Evolutionary conservation across 2,888 invertebrate genomes (phyloP), one percentile per base, ranked within the genome.

Genomic region (Acronicta alni): DNA sequence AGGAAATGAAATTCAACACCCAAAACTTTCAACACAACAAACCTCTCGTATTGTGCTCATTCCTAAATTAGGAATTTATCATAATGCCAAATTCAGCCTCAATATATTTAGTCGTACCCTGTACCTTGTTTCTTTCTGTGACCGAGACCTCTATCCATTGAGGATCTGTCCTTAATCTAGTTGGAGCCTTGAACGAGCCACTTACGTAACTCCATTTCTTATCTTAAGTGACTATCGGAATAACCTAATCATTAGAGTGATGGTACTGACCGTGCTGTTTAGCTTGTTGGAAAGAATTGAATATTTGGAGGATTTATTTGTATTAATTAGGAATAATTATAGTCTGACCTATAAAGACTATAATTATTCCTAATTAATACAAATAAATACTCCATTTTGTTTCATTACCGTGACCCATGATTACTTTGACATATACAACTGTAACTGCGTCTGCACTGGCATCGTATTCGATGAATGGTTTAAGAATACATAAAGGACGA

Each of bases 201-300:
- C 58, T 61, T 61, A 64, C 51, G 30, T 37, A 46, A 54, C 30
- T 18, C 49, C 49, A 57, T 56, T 72, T 54, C 61, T 71, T 67
- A 71, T 74, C 80, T 60, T 51, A 60, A 67, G 73, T 53, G 70
- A 52, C 65, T 53, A 59, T 57, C 57, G 59, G 47, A 77, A 64
- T 62, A 55, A 77, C 66, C 67, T 64, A 79, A 76, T 79, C 70
- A 79, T 73, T 76, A 51, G 51, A 49, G 23, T 15, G 44, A 42
- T 30, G 35, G 54, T 53, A n/a, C 55, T 54, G 61, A 71, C 61
- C 42, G 54, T 32, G 2, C 23, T 42, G 26, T 62, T 56, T 15
- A 52, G 42, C 39, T 48, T 66, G 60, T 66, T 63, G 52, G 41
- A 52, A 51, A 0, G 32, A 47, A 45, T 44, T 64, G 37, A 41